A percentile compares a stretch with the other conserved stretches of the same genome.
Conservation (phyloP, 2,113 vertebrate species). For the Pangasianodon gigas region DNA sequence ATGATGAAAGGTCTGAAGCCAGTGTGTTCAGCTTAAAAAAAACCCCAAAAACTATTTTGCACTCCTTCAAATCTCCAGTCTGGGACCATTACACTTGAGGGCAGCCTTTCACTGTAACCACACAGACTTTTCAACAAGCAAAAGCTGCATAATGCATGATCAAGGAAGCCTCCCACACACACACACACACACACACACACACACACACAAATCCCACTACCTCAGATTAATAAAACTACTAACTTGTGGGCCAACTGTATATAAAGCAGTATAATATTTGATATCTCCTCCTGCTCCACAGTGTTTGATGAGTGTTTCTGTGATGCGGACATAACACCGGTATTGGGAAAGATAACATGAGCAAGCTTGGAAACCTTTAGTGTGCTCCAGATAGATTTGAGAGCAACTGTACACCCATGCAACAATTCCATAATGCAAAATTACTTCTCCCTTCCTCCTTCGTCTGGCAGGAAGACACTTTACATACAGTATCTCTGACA, state of each 20-base stretch:
- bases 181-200: too few species aligned
- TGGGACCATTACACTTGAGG: neutral
- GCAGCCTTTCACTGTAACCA: neutral
- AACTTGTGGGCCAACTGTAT: neutral
- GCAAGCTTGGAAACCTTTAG: neutral
- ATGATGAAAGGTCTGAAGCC: neutral
- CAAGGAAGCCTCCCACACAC: neutral
- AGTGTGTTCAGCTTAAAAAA: neutral
- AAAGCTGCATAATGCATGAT: neutral
- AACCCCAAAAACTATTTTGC: neutral
- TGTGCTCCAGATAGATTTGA: neutral
- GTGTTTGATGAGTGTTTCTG: neutral
- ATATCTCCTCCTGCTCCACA: neutral
- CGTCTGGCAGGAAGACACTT: slow-evolving; percentile 10
- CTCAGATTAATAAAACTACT: neutral
- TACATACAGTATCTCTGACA: slow-evolving; percentile 24
- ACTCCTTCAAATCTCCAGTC: neutral
- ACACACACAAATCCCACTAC: neutral
- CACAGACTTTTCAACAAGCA: neutral
- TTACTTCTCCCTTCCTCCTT: slow-evolving; percentile 1
- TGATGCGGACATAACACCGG: slow-evolving; percentile 11
- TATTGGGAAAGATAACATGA: slow-evolving; percentile 3
- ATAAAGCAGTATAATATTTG: neutral
- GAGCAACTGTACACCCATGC: neutral
- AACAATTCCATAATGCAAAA: slow-evolving; percentile 17